Base-by-base conservation (phyloP, 2,888 invertebrate genomes). In the Orthonevra nobilis region DNA sequence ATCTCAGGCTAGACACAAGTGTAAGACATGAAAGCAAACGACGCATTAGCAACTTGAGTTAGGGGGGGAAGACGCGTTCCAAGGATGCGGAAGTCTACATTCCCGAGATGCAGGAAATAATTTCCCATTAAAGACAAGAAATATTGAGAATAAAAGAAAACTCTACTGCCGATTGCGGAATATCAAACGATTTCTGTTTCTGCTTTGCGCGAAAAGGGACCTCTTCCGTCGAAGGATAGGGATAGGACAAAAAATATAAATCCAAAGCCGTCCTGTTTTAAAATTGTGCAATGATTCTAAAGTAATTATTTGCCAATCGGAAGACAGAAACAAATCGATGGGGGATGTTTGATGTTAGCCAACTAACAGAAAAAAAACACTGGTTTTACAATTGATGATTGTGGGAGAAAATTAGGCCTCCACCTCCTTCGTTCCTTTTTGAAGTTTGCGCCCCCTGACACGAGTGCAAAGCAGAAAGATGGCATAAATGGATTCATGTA, bases 261-360 rank as follows among this genome's bases (percentile, higher is more conserved):
- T n/a, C n/a, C n/a, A n/a, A n/a, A n/a, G n/a, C n/a, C 32, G 5
- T 17, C n/a, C 14, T 40, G 19, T 20, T n/a, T 64, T 70, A 77
- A 77, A 77, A 64, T 58, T 75, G 70, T 34, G 48, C 56, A 73
- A 74, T 69, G 73, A 81, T 81, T 82, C 70, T 70, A 68, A 69
- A 69, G 82, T 73, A 81, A 82, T 82, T 81, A 81, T 81, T 82
- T 82, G 64, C 77, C 77, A 75, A 77, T 77, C 77, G 73, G 60
- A 70, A 70, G 28, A 23, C 34, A 10, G 9, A 54, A 54, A 6
- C 61, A 61, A 20, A 70, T 75, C 63, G 63, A 70, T 70, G 48
- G 52, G 58, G 46, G 60, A 72, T 72, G 72, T 77, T 72, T 77
- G 72, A 72, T 77, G 72, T 72, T 34, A 32, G 54, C 58, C 69